A percentile compares a stretch with the other conserved stretches of the same genome.
Evolutionary conservation across 1,140 invertebrate species (phyloP).

Genomic region (Stegodyphus mimosarum): DNA sequence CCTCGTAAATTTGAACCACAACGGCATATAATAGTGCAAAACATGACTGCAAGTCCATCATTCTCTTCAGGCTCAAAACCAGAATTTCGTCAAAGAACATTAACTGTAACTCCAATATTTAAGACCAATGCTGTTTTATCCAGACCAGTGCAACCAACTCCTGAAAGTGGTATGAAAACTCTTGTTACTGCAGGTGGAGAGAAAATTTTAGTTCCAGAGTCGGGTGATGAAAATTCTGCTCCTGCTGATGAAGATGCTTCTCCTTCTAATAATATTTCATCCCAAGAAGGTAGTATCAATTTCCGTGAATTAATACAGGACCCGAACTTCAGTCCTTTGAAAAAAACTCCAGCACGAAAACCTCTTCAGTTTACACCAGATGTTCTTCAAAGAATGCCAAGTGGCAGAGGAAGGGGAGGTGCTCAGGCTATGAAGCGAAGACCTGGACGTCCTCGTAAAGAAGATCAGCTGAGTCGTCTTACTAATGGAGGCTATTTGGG

Average conservation of each 20-base stretch:
- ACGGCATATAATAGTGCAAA: constrained; percentile 50
- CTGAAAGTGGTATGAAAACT: constrained; percentile 33
- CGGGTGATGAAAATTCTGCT: constrained; percentile 46
- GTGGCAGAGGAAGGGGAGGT: constrained; percentile 33
- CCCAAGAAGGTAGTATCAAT: constrained; percentile 42
- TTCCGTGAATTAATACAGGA: constrained; percentile 31
- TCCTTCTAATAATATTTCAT: not conserved
- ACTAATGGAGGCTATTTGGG: constrained; percentile 51
- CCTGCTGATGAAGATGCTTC: not conserved
- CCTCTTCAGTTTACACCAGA: constrained; percentile 12
- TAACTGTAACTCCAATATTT: constrained; percentile 52
- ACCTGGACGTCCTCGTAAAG: constrained; percentile 45
- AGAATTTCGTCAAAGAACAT: constrained; percentile 40
- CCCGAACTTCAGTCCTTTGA: constrained; percentile 39
- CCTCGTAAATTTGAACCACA: constrained; percentile 55
- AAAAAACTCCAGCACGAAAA: constrained; percentile 21
- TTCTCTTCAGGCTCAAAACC: constrained; percentile 25
- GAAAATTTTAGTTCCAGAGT: constrained; percentile 48
- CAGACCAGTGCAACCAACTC: constrained; percentile 12
- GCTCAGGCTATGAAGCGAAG: constrained; percentile 20
- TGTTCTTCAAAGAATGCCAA: constrained; percentile 28
- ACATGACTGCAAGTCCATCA: constrained; percentile 15
- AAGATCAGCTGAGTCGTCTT: constrained; percentile 45
- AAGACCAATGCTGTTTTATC: constrained; percentile 50
- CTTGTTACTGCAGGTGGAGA: constrained; percentile 38